Base-by-base conservation (phyloP, 1,140 invertebrate species). In the Heliothis virescens region DNA sequence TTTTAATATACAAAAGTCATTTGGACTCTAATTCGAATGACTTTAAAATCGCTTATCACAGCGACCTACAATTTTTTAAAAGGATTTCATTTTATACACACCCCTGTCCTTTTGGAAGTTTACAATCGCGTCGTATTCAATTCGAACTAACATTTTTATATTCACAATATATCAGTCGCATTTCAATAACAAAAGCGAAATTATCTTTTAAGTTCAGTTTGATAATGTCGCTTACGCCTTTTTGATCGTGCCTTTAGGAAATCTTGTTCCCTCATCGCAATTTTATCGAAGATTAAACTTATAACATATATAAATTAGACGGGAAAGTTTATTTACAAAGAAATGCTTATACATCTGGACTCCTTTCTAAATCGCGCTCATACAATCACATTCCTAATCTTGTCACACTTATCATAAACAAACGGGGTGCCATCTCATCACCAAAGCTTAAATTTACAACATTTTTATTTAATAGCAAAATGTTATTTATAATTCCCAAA, bases 341-440 rank as follows among this genome's bases (percentile, higher is more conserved):
- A 57, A 72, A 72, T 72, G 21, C 1, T 15, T 7, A 34, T 15
- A 52, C 29, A 50, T 10, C 21, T 53, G 29, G 21, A 18, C 26
- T 55, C 48, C 15, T 26, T 21, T 12, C 34, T 16, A n/a, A 48
- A 18, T 3, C 29, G 9, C 52, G 16, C 26, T 29, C 47, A 21
- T 53, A 63, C 74, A 76, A 76, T 76, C 74, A 76, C 74, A 50
- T 76, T 76, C 74, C 60, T 55, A 76, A 76, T 65, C 74, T 76
- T 76, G 59, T 65, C 26, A 53, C 74, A 65, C 73, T 75, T 62
- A 63, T 63, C 21, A 16, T 76, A 52, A 52, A 71, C 48, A 71
- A 52, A 50, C 12, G 13, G 41, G 74, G 74, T 76, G 74, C 74
- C 41, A 65, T 76, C 48, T 57, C 69, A 57, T 26, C 15, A 53